A percentile compares a stretch with the other conserved stretches of the same genome.
Evolutionary conservation across 2,113 vertebrate species (phyloP).

Genomic region (Neoarius graeffei): DNA sequence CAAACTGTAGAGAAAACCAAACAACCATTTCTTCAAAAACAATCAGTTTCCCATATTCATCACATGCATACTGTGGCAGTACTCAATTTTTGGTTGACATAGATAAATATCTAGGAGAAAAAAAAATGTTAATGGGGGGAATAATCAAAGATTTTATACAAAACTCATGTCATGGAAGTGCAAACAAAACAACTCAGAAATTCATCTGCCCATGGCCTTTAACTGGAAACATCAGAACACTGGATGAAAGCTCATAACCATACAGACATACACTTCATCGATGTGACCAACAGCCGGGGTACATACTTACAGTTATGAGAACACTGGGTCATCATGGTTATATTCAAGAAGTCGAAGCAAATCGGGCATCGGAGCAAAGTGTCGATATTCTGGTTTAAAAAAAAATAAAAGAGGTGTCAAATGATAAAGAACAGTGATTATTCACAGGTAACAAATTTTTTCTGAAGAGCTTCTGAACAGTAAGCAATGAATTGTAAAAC

Average conservation of each 20-base stretch:
- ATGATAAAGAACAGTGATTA: neutral
- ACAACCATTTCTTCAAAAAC: constrained; percentile 3
- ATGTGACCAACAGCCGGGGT: neutral
- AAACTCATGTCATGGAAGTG: neutral
- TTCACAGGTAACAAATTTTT: neutral
- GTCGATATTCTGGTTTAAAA: constrained; percentile 78
- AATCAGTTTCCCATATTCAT: neutral
- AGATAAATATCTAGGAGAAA: too few species aligned
- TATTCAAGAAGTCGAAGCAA: constrained; percentile 92
- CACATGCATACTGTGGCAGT: neutral
- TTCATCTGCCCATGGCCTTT: neutral
- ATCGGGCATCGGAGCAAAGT: constrained; percentile 87
- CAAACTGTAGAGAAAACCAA: constrained; percentile 81
- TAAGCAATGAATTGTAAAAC: neutral
- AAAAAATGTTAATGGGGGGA: neutral
- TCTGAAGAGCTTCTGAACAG: neutral
- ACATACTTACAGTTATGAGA: constrained; percentile 93
- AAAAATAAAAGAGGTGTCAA: constrained; percentile 22
- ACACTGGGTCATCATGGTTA: constrained; percentile 91
- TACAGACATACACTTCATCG: neutral
- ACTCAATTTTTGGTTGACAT: too few species aligned
- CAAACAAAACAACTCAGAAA: neutral
- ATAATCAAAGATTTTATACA: neutral
- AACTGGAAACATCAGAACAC: neutral
- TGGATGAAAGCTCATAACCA: neutral